phyloP scores from a whole-genome alignment of 2,113 vertebrate genomes.

The Cynopterus brachyotis region DNA sequence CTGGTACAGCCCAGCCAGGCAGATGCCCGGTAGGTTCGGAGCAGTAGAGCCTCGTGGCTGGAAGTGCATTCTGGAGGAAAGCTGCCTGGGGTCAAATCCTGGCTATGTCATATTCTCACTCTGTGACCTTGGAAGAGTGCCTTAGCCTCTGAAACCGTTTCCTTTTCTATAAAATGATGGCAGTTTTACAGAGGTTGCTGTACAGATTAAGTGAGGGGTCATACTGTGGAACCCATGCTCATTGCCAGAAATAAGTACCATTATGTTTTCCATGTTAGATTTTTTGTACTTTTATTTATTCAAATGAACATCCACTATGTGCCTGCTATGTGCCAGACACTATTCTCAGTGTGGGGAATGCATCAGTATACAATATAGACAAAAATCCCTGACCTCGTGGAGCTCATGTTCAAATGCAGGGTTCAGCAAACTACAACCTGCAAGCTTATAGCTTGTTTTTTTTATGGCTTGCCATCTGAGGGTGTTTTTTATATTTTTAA shows the following conservation, averaged over 20 bases:
- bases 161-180: background rate
- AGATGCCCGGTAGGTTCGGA: conserved; percentile 89
- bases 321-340: background rate
- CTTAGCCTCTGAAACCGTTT: background rate
- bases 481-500: conserved; percentile 7
- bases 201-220: background rate
- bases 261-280: background rate
- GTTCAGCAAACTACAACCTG: background rate
- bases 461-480: background rate
- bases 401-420: background rate
- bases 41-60: background rate
- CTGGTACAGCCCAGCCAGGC: conserved; percentile 88
- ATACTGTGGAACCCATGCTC: background rate
- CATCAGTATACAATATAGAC: background rate
- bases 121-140: background rate
- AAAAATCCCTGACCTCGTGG: background rate
- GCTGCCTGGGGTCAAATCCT: background rate
- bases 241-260: background rate
- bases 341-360: background rate
- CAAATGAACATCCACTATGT: background rate
- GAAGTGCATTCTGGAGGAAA: background rate
- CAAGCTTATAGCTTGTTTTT: background rate
- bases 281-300: background rate
- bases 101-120: background rate
- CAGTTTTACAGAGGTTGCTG: background rate